Conservation (phyloP, 1,140 invertebrate genomes). For the Drosophila grimshawi region DNA sequence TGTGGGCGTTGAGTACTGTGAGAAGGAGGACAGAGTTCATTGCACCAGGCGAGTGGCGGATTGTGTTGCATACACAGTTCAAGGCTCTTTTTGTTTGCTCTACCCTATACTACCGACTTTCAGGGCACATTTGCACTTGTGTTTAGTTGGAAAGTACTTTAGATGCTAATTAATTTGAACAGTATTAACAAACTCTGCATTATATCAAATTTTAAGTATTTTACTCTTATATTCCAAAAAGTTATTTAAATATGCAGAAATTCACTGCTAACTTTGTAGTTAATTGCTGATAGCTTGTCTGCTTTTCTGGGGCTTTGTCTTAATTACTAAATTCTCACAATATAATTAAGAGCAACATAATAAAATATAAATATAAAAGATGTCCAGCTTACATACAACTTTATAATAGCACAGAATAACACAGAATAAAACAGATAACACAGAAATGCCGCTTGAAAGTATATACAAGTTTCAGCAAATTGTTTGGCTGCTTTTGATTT, state of each 20-base stretch:
- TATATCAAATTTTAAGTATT: no score
- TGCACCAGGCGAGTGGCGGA: constrained; percentile 32
- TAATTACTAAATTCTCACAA: no score
- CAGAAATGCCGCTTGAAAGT: not conserved
- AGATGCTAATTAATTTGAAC: not conserved
- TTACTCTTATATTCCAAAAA: no score
- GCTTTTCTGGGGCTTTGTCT: no score
- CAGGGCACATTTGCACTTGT: not conserved
- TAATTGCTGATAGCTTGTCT: no score
- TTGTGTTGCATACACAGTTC: constrained; percentile 38
- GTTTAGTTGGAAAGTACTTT: not conserved
- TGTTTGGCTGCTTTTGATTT: constrained; percentile 1
- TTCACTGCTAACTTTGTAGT: no score
- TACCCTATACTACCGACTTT: not conserved
- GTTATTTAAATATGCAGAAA: no score
- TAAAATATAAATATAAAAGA: no score
- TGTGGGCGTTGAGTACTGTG: constrained; percentile 8
- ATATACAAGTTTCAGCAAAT: constrained; percentile 35
- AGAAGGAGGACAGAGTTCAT: constrained; percentile 50
- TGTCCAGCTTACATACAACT: no score
- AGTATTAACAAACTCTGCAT: not conserved
- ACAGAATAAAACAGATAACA: not conserved
- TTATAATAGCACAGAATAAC: no score
- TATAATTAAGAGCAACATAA: no score
- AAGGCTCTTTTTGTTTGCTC: constrained; percentile 51